Conservation (phyloP, 2,888 invertebrate species). For the Trachelus tabidus region DNA sequence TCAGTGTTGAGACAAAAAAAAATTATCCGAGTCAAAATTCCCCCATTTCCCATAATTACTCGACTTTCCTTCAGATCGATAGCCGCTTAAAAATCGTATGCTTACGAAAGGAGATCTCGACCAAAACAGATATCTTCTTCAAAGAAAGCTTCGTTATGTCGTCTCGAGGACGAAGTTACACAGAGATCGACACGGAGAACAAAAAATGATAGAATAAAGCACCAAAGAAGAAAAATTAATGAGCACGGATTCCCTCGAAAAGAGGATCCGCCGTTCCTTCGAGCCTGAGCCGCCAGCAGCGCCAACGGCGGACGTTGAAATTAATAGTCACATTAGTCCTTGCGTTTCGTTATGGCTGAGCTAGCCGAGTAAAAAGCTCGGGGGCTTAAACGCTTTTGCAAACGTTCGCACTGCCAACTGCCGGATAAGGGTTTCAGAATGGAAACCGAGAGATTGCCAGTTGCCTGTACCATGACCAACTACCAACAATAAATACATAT, state of each 20-base stretch:
- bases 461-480: neutral
- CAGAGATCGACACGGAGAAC: neutral
- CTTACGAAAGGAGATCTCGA: too few relatives aligned
- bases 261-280: neutral
- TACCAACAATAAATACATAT: neutral
- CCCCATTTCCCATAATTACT: neutral
- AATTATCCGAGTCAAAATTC: neutral
- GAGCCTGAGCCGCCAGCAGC: neutral
- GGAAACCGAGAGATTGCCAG: neutral
- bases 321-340: conserved; percentile 6
- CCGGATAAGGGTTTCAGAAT: neutral
- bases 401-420: neutral
- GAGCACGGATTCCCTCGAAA: neutral
- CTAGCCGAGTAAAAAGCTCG: neutral
- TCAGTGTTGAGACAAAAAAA: neutral
- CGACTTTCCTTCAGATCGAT: neutral
- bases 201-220: neutral
- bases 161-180: neutral
- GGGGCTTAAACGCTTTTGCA: neutral
- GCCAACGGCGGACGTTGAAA: neutral
- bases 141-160: neutral
- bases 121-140: neutral
- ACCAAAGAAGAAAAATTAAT: neutral
- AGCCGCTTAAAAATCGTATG: neutral
- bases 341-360: neutral